These are phyloP conservation scores for Hypanus sabinus DNA, from an alignment of 2,113 vertebrate species.

Conservation along the genomic window DNA sequence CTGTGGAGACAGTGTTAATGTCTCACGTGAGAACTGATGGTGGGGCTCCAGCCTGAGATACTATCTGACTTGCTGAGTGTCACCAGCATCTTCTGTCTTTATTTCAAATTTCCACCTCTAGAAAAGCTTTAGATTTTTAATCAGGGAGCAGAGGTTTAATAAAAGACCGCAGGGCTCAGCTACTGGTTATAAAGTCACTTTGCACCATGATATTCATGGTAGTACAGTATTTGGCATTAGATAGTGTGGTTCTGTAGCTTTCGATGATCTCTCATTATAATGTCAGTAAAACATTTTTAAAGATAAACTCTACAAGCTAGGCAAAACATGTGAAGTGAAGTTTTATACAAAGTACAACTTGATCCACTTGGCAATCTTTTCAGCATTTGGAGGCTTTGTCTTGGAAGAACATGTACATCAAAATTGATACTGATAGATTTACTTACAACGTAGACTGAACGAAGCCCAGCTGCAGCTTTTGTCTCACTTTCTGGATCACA, in stretches of 20 bases:
- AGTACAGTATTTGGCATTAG: neutral
- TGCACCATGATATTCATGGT: neutral
- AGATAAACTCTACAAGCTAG: neutral
- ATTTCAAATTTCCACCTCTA: no score
- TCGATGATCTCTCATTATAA: neutral
- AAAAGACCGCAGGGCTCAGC: neutral
- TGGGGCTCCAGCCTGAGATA: no score
- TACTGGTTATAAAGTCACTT: neutral
- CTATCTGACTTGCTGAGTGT: no score
- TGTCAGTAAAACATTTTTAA: neutral
- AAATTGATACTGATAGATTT: neutral
- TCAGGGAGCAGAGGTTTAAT: neutral
- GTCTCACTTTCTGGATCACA: slow-evolving; percentile 84
- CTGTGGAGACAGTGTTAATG: no score
- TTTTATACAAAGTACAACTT: neutral
- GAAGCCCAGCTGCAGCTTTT: slow-evolving; percentile 79
- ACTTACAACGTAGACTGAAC: slow-evolving; percentile 83
- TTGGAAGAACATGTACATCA: neutral
- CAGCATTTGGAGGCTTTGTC: neutral
- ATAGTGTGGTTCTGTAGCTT: no score
- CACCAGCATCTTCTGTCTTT: no score
- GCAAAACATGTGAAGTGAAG: neutral
- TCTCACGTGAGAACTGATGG: no score
- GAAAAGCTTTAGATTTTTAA: neutral
- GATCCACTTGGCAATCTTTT: neutral